Percentiles rank a stretch among this genome's conserved stretches.
phyloP scores from a whole-genome alignment of 2,113 vertebrate species.

The Zosterops borbonicus region DNA sequence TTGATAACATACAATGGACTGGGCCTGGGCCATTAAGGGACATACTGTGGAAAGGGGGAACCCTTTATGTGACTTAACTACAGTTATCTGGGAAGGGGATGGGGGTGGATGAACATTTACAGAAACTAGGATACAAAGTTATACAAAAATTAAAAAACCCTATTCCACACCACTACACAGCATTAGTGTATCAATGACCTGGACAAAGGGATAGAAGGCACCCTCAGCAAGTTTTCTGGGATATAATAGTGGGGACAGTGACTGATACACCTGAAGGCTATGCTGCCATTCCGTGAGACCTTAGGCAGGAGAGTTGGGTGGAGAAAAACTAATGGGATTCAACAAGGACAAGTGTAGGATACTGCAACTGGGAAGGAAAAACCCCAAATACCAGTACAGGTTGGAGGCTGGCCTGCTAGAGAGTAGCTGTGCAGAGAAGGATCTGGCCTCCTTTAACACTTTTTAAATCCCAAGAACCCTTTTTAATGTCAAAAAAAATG shows the following conservation, averaged over 20 bases:
- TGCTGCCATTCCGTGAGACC: neutral
- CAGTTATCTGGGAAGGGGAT: too few species aligned
- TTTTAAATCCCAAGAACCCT: neutral
- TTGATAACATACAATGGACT: too few species aligned
- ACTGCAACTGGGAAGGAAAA: neutral
- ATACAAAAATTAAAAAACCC: too few species aligned
- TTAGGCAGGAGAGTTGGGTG: neutral
- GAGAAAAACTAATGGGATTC: neutral
- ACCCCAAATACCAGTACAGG: neutral
- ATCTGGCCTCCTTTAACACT: neutral
- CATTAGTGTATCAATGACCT: too few species aligned
- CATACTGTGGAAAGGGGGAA: too few species aligned
- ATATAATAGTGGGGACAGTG: neutral
- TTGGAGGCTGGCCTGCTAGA: neutral
- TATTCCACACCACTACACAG: too few species aligned
- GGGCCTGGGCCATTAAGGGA: too few species aligned
- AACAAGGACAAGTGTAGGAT: neutral
- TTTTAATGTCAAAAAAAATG: neutral
- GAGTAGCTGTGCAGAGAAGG: neutral
- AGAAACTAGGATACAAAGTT: too few species aligned
- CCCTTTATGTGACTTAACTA: too few species aligned
- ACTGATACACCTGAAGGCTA: neutral
- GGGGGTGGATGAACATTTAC: too few species aligned
- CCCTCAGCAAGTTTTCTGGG: neutral
- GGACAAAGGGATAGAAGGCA: neutral